Evolutionary conservation across 2,797 vertebrate genomes (phyloP), one percentile per base, ranked within the genome.

Genomic region (Enteromius paludinosus): DNA sequence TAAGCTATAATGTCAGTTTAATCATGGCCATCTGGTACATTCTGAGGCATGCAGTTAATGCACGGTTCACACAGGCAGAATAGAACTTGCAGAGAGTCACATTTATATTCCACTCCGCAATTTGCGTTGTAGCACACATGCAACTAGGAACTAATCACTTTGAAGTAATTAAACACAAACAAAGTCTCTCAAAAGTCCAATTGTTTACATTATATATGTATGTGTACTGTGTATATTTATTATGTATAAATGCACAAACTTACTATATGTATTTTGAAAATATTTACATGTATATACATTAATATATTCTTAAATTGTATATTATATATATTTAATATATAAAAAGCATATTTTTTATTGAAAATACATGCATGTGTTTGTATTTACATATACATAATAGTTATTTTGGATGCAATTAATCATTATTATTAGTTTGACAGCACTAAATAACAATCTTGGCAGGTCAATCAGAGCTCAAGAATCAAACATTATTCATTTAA

Each of bases 1-100:
- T 54, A 54, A 71, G 68, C 70, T 81, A n/a, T 52, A 82, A 72
- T 83, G 76, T 78, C 33, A 43, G 30, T 85, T 85, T 85, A 81
- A 87, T 81, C 68, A 38, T 43, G 71, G 70, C 54, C 78, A 82
- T 75, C 35, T 78, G 81, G 9, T 71, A 30, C 28, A 47, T 47
- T 82, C 65, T 23, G 25, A 75, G 49, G 52, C 25, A 15, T n/a
- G 64, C 33, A 61, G 62, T 18, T 49, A 25, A 71, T 85, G 43
- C 45, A 45, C 20, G 35, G 35, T 82, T 47, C 33, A 78, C 45
- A 52, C 56, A 72, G 30, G 65, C 38, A 33, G 25, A 75, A 61
- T 33, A 84, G 14, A 45, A 33, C 41, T 49, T 75, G 33, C 28
- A 45, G 71, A 17, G 3, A 59, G 61, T 17, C 28, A 28, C 23